phyloP scores from a whole-genome alignment of 1,140 invertebrate species.

The Aricia agestis region DNA sequence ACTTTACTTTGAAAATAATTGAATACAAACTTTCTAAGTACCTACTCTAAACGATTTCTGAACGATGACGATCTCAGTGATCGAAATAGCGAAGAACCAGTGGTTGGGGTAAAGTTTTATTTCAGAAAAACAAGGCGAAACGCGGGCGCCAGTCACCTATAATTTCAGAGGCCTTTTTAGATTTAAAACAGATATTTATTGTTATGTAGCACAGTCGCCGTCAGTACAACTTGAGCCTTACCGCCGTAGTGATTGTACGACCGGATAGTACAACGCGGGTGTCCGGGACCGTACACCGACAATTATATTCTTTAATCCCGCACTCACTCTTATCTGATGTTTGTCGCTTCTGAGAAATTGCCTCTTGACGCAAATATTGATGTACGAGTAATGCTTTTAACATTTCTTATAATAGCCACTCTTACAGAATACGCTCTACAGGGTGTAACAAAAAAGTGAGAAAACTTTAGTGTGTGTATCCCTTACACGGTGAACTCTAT shows the following conservation, averaged over 20 bases:
- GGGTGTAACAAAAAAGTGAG: too few species aligned
- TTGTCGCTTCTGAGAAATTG: neutral
- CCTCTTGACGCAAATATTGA: neutral
- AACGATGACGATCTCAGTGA: too few species aligned
- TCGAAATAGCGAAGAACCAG: neutral
- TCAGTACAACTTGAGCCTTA: neutral
- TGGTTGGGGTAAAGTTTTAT: slow-evolving; percentile 12
- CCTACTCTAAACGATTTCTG: too few species aligned
- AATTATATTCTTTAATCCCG: neutral
- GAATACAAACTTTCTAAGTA: too few species aligned
- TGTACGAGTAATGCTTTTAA: neutral
- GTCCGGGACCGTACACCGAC: neutral
- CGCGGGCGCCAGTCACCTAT: slow-evolving; percentile 24
- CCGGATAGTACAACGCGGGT: neutral
- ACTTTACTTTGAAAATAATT: too few species aligned
- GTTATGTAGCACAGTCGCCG: neutral
- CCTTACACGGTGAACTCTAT: too few species aligned
- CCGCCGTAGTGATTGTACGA: neutral
- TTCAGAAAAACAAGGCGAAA: slow-evolving; percentile 6
- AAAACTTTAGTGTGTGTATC: too few species aligned
- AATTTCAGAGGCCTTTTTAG: slow-evolving; percentile 36
- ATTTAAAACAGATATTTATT: slow-evolving; percentile 33
- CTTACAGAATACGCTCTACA: too few species aligned
- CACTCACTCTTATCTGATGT: neutral
- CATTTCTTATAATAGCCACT: neutral